Evolutionary conservation across 1,140 invertebrate genomes (phyloP).

Genomic region (Drosophila sp.): DNA sequence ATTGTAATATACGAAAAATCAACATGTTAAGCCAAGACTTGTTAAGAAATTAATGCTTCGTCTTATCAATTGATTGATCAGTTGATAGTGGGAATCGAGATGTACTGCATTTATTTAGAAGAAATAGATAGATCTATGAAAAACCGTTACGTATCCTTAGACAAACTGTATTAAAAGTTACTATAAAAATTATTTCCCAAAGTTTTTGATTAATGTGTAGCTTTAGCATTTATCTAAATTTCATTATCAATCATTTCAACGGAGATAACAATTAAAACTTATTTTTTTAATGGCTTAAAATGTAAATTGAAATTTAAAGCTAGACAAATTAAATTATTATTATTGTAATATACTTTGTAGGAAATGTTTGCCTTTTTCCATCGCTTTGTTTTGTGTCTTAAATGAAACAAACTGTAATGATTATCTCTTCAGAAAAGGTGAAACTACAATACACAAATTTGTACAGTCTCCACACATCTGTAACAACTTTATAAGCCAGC

Average conservation of each 20-base stretch:
- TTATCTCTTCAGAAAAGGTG: slow-evolving; percentile 43
- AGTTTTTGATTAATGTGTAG: slow-evolving; percentile 22
- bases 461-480: slow-evolving; percentile 67
- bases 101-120: no score
- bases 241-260: slow-evolving; percentile 20
- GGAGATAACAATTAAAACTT: background rate
- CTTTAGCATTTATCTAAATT: slow-evolving; percentile 19
- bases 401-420: slow-evolving; percentile 26
- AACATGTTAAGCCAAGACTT: background rate
- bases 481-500: slow-evolving; percentile 77
- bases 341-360: slow-evolving; percentile 21
- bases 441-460: slow-evolving; percentile 38
- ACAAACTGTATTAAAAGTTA: no score
- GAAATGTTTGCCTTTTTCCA: slow-evolving; percentile 39
- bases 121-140: no score
- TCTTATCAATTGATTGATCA: no score
- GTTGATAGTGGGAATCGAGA: no score
- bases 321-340: slow-evolving; percentile 5
- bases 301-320: no score
- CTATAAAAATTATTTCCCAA: no score
- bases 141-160: no score
- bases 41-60: no score
- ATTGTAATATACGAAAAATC: no score
- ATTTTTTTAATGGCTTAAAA: slow-evolving; percentile 3
- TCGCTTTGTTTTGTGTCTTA: background rate